Evolutionary conservation across 2,113 vertebrate species (phyloP), one percentile per base, ranked within the genome.

Genomic region (Crotalus tigris): DNA sequence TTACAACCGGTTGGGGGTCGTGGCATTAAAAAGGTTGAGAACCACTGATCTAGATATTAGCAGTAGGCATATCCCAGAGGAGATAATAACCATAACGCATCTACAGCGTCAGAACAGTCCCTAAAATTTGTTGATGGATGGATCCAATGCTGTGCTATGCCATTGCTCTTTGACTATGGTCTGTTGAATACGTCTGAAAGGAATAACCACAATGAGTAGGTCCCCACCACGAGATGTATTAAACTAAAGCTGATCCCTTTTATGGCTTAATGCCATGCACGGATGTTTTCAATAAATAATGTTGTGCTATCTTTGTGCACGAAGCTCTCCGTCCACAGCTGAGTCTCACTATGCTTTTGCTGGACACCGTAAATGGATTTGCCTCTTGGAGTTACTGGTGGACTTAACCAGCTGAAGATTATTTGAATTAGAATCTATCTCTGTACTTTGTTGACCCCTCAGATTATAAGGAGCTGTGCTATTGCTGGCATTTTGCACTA

Each of bases 401-500:
- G 87, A 92, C 95, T 10, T 3, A 90, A 90, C 90, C 94, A 90
- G 89, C 91, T 44, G 57, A 94, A 96, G 58, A 93, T 21, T 91
- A 87, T 92, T 44, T 91, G 4, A 21, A 94, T 17, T 90, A 88
- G 92, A 91, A 96, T 94, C 91, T 17, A 21, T 91, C n/a, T 91
- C 92, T 92, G 89, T 96, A 23, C 15, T 91, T 46, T 91, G 87
- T 51, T 69, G 92, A 57, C 87, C 75, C 15, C 86, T 85, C 92
- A 54, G 26, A 69, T 57, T 92, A 64, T 94, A 46, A 93, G 69
- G 87, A 54, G 55, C 46, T 86, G n/a, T 44, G 24, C 53, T 61
- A 24, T n/a, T 0, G 90, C 55, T 87, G 94, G n/a, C 23, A 29
- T 95, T 93, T 96, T 88, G 95, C 57, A 92, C 44, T 59, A 94